A percentile compares a stretch with the other conserved stretches of the same genome.
Evolutionary conservation across 2,113 vertebrate genomes (phyloP).

Genomic region (Piliocolobus tephrosceles): DNA sequence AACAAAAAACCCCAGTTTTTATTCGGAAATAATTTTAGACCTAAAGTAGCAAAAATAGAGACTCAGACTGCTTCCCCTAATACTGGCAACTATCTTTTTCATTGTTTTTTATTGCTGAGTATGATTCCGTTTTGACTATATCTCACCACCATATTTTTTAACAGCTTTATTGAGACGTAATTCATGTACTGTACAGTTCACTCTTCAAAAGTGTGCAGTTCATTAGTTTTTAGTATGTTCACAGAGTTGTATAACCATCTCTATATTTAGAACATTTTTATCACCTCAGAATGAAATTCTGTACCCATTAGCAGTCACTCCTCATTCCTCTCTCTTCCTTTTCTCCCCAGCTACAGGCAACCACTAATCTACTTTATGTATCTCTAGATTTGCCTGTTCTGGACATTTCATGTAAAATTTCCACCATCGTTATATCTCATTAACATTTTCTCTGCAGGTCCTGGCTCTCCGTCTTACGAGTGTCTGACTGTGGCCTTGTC

Average conservation of each 20-base stretch:
- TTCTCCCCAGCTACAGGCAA: background rate
- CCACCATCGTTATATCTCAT: background rate
- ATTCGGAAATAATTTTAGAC: background rate
- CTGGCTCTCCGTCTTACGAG: background rate
- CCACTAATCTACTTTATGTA: background rate
- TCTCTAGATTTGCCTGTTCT: background rate
- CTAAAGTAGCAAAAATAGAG: background rate
- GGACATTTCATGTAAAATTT: background rate
- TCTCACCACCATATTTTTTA: background rate
- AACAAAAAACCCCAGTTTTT: background rate
- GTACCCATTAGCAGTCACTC: background rate
- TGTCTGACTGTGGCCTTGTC: background rate
- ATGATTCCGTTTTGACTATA: background rate
- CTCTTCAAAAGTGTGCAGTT: background rate
- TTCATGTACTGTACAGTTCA: background rate
- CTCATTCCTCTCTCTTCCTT: background rate
- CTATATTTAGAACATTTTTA: conserved; percentile 32
- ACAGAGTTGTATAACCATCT: background rate
- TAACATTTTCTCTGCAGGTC: background rate
- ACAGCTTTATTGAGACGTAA: background rate
- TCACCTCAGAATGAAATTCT: background rate
- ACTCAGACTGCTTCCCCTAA: background rate
- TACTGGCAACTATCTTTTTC: background rate
- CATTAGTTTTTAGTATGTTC: background rate
- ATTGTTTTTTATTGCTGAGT: background rate